phyloP scores from a whole-genome alignment of 2,797 vertebrate genomes.

The Kryptopterus vitreolus region DNA sequence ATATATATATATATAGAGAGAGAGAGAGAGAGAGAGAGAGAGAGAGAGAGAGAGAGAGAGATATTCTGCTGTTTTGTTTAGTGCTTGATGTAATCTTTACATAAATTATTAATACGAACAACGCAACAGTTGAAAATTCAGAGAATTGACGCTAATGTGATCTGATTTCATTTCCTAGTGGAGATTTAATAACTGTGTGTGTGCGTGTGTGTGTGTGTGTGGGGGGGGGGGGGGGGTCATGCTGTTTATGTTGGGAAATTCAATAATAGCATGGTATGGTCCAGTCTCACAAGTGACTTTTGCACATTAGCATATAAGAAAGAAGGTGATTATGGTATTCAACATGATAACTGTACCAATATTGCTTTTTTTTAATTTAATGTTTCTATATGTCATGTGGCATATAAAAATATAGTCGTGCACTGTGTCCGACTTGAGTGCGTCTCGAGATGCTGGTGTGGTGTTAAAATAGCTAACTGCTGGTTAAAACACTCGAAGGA shows the following conservation, averaged over 20 bases:
- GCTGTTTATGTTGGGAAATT: background rate
- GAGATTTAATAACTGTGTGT: background rate
- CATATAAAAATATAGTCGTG: background rate
- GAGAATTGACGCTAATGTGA: background rate
- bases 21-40: conserved; percentile 5
- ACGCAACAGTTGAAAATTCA: background rate
- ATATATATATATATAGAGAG: background rate
- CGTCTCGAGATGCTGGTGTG: background rate
- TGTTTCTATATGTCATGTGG: background rate
- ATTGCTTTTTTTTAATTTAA: background rate
- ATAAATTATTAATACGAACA: background rate
- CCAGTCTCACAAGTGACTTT: background rate
- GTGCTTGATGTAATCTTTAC: background rate
- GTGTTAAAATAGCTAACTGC: background rate
- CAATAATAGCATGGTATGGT: background rate
- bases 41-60: background rate
- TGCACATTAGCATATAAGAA: background rate
- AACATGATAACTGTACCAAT: background rate
- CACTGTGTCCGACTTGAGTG: background rate
- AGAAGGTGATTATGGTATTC: background rate
- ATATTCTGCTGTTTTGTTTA: background rate
- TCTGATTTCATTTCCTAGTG: background rate
- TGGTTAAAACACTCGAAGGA: background rate
- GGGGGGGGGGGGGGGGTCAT: too few species aligned
- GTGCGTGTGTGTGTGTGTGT: too few species aligned